Conservation (phyloP, 2,888 invertebrate genomes). For the Acholoe squamosa region DNA sequence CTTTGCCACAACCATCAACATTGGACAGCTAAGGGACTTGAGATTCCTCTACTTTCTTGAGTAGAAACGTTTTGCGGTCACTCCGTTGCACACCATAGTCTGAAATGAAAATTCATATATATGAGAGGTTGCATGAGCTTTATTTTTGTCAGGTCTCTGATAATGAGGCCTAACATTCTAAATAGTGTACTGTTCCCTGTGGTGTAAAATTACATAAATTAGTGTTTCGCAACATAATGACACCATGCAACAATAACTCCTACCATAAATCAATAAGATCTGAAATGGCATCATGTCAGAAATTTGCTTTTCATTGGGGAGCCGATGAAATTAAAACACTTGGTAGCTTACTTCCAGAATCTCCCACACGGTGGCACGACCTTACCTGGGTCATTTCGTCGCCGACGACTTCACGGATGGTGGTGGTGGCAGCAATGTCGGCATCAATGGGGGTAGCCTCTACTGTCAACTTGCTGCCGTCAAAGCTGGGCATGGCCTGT, state of each 20-base stretch:
- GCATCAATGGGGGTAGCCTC: constrained; percentile 49
- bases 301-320: no score
- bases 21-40: not conserved
- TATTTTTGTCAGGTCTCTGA: no score
- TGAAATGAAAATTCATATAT: not conserved
- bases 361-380: not conserved
- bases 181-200: no score
- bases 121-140: no score
- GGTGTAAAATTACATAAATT: no score
- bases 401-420: not conserved
- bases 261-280: no score
- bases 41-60: constrained; percentile 36
- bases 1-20: not conserved
- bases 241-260: no score
- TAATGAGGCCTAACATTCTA: no score
- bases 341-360: not conserved
- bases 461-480: constrained; percentile 20
- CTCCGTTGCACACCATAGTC: constrained; percentile 43
- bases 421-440: constrained; percentile 33
- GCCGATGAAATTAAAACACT: no score
- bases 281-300: no score
- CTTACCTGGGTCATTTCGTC: constrained; percentile 47
- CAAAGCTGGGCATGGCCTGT: constrained; percentile 54
- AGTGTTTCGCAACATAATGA: no score
- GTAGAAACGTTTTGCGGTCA: constrained; percentile 20